Conservation (phyloP, 2,888 invertebrate species). For the Melanophora roralis region DNA sequence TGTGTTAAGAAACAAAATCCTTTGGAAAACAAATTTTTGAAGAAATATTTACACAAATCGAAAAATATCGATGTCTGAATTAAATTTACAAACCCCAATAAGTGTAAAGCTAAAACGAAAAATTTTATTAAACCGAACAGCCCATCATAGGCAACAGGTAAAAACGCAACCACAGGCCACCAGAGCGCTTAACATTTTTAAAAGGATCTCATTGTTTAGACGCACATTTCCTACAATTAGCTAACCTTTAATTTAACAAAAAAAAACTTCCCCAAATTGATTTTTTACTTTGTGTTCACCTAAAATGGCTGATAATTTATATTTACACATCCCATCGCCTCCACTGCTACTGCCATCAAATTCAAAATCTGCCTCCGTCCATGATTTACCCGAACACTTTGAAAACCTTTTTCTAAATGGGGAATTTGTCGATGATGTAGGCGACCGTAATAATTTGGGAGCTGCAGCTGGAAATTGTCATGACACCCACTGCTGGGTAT, state of each 20-base stretch:
- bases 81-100: constrained; percentile 29
- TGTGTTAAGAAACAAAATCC: not conserved
- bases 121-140: not conserved
- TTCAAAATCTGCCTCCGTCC: not conserved
- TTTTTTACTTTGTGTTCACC: too few species aligned
- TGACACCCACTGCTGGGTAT: constrained; percentile 83
- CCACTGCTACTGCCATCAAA: not conserved
- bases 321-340: constrained; percentile 37
- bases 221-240: constrained; percentile 57
- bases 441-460: constrained; percentile 48
- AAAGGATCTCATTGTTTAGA: constrained; percentile 59
- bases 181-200: constrained; percentile 41
- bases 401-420: constrained; percentile 72
- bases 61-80: constrained; percentile 67
- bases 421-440: constrained; percentile 65
- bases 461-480: constrained; percentile 20
- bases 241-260: constrained; percentile 57
- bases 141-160: not conserved
- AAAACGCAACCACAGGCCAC: constrained; percentile 15
- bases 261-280: not conserved
- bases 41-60: too few species aligned
- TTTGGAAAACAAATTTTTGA: not conserved
- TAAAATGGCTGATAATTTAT: constrained; percentile 34
- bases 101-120: constrained; percentile 19
- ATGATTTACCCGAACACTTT: constrained; percentile 69